Base-by-base conservation (phyloP, 64 coral and sea anemone species). In the Dendronephthya gigantea region DNA sequence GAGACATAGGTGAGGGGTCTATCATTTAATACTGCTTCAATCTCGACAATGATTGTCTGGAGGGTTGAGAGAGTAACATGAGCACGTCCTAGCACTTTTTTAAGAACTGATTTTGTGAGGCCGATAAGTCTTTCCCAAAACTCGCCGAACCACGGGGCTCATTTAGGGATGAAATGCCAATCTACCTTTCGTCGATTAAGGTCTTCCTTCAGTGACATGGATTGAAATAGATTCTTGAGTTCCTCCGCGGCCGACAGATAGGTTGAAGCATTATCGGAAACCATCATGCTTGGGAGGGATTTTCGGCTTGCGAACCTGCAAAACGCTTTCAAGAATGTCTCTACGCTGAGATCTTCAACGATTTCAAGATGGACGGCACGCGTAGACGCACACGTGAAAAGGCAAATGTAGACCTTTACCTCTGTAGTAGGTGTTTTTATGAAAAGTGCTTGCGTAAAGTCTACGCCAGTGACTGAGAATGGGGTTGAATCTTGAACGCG, bases 111-210 rank as follows among this genome's bases (percentile, higher is more conserved):
- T 39, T 79, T 79, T 19, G 72, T 79, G 15, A 79, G 1, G 0
- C 72, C 72, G 16, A 79, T 79, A 17, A 79, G 72, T 34, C 72
- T 36, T 17, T 79, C 72, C 72, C 72, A 79, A 79, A 79, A 79
- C 2, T 9, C 72, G 19, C 72, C 28, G 9, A 35, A 79, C 72
- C 28, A 79, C 0, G 72, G 72, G 29, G 72, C 72, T 33, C 72
- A 12, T 74, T 74, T 1, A 28, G 9, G 32, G 11, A 74, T 74
- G 30, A 74, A 74, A 4, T 12, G 13, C 68, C 72, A 79, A 39
- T 79, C 72, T 8, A 29, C 25, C 15, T 33, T 33, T 33, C 16
- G 28, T 8, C 72, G 19, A 36, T 29, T 39, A 15, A 36, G 22
- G 34, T 6, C 3, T 35, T 39, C 15, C 29, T 39, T 79, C 31